A percentile compares a stretch with the other conserved stretches of the same genome.
Evolutionary conservation across 2,888 invertebrate genomes (phyloP).

Genomic region (Silvanus unidentatus): DNA sequence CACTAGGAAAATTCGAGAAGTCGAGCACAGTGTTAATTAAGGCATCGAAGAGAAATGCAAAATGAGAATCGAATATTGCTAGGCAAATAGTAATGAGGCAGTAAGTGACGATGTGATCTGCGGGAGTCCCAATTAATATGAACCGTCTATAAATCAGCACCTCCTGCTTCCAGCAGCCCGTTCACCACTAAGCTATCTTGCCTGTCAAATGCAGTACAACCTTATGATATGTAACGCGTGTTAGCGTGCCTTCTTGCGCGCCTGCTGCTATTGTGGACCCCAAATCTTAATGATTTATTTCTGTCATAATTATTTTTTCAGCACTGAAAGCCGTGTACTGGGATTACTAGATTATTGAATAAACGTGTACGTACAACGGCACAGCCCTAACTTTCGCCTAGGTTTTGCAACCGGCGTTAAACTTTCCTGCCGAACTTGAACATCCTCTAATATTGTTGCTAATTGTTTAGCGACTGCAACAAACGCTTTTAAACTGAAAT

Average conservation of each 20-base stretch:
- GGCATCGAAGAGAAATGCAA: too few relatives aligned
- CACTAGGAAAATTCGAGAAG: slow-evolving; percentile 6
- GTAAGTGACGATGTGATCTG: slow-evolving; percentile 27
- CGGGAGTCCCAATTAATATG: slow-evolving; percentile 33
- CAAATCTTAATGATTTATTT: slow-evolving; percentile 26
- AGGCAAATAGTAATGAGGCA: slow-evolving; percentile 22
- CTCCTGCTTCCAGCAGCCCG: slow-evolving; percentile 34
- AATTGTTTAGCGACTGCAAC: too few relatives aligned
- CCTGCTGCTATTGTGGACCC: slow-evolving; percentile 19
- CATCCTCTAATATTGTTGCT: too few relatives aligned
- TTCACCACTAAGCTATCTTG: slow-evolving; percentile 34
- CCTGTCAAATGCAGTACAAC: slow-evolving; percentile 34
- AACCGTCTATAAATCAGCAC: slow-evolving; percentile 38
- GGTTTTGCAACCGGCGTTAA: too few relatives aligned
- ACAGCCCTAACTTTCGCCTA: too few relatives aligned
- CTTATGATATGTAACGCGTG: slow-evolving; percentile 35
- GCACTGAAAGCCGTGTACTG: not conserved
- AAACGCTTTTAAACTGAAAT: too few relatives aligned
- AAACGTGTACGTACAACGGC: too few relatives aligned
- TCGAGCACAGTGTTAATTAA: too few relatives aligned
- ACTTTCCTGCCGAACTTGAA: too few relatives aligned
- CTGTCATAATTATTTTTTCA: slow-evolving; percentile 22
- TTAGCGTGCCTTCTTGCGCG: slow-evolving; percentile 27
- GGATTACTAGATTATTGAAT: slow-evolving; percentile 2
- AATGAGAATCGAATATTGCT: slow-evolving; percentile 6